These are phyloP conservation scores for Amblyteles armatorius DNA, from an alignment of 2,888 invertebrate genomes.

Conservation along the genomic window DNA sequence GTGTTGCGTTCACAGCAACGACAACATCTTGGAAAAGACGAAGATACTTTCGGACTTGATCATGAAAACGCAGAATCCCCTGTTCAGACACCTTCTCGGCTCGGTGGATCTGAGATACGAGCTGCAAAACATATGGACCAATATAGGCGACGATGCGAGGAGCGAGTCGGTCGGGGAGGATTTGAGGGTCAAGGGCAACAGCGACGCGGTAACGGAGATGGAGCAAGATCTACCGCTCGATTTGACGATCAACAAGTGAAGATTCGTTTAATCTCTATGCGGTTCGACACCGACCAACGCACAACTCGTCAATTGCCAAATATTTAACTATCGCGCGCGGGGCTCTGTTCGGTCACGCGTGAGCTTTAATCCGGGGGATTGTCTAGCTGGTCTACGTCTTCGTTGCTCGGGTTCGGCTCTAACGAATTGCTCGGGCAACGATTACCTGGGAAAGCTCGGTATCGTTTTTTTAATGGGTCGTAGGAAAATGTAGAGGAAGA, in stretches of 20 bases:
- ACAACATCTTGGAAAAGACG: slow-evolving; percentile 80
- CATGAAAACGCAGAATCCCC: slow-evolving; percentile 81
- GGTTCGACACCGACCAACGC: not conserved
- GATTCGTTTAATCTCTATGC: not conserved
- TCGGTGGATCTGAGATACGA: slow-evolving; percentile 82
- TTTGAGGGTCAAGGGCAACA: slow-evolving; percentile 84
- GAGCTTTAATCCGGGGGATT: slow-evolving; percentile 54
- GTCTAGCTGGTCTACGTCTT: slow-evolving; percentile 73
- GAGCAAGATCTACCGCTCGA: slow-evolving; percentile 85
- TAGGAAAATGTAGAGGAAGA: slow-evolving; percentile 13
- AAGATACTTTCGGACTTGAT: slow-evolving; percentile 82
- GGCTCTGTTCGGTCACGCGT: slow-evolving; percentile 13
- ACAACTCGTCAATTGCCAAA: slow-evolving; percentile 59
- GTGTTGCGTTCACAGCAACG: slow-evolving; percentile 81
- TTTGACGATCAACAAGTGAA: slow-evolving; percentile 83
- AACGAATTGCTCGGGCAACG: slow-evolving; percentile 64
- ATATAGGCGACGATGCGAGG: slow-evolving; percentile 72
- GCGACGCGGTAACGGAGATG: slow-evolving; percentile 78
- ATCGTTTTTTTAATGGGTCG: slow-evolving; percentile 32
- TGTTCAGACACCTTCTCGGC: slow-evolving; percentile 79
- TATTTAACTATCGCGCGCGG: slow-evolving; percentile 39
- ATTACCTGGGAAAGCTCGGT: slow-evolving; percentile 65
- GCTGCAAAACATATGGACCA: slow-evolving; percentile 81
- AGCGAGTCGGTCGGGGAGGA: slow-evolving; percentile 77
- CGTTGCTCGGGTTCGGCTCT: slow-evolving; percentile 65